These are phyloP conservation scores for Dyspetes luteomarginatus DNA, from an alignment of 2,888 invertebrate genomes.

Conservation along the genomic window DNA sequence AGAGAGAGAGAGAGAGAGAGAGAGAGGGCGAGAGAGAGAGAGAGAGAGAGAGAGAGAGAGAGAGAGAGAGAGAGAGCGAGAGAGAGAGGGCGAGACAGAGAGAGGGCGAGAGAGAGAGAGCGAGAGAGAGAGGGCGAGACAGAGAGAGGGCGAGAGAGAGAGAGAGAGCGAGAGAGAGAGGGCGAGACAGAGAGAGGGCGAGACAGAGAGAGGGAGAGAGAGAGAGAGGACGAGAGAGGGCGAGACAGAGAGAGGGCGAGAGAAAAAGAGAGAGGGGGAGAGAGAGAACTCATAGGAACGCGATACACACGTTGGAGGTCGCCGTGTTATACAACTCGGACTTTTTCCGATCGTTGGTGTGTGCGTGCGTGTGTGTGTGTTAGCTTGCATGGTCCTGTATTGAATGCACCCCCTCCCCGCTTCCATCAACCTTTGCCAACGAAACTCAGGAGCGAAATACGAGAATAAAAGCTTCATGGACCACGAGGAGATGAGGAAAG, in stretches of 20 bases:
- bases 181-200: background rate
- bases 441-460: too few relatives aligned
- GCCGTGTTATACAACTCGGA: too few relatives aligned
- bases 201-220: constrained; percentile 22
- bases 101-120: constrained; percentile 41
- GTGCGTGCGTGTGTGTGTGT: too few relatives aligned
- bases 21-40: background rate
- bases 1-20: background rate
- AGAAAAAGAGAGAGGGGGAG: background rate
- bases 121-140: constrained; percentile 39
- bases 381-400: too few relatives aligned
- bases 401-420: too few relatives aligned
- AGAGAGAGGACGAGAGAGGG: constrained; percentile 46
- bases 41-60: background rate
- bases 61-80: constrained; percentile 49
- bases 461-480: too few relatives aligned
- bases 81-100: constrained; percentile 34
- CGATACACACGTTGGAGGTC: too few relatives aligned
- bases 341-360: too few relatives aligned
- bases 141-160: constrained; percentile 39
- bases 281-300: background rate
- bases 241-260: constrained; percentile 13
- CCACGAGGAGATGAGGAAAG: too few relatives aligned
- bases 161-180: constrained; percentile 4
- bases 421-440: too few relatives aligned